Conservation (phyloP, 2,797 vertebrate species). For the Acanthis flammea region DNA sequence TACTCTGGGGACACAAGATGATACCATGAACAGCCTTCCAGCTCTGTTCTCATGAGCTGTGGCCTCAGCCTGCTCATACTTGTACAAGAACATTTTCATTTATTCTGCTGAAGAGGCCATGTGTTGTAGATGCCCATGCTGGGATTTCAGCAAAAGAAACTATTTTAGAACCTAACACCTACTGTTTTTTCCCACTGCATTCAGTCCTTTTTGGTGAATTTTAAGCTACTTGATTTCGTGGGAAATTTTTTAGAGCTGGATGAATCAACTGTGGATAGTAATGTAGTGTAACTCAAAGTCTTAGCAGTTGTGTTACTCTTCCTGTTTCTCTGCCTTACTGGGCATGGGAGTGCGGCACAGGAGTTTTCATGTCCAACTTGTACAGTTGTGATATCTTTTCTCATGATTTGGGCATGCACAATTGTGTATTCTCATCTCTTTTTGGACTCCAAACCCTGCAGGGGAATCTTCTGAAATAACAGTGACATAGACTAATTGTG, state of each 20-base stretch:
- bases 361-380: background rate
- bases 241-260: background rate
- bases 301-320: background rate
- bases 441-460: background rate
- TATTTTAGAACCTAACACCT: background rate
- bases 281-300: background rate
- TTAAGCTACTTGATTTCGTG: background rate
- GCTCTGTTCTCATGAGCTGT: background rate
- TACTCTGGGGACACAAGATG: background rate
- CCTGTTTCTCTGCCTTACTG: background rate
- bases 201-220: background rate
- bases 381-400: background rate
- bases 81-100: background rate
- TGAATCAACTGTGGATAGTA: background rate
- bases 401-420: background rate
- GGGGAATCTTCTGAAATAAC: background rate
- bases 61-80: background rate
- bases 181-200: background rate
- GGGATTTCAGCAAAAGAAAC: background rate
- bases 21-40: background rate
- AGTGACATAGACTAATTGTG: background rate
- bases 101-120: background rate
- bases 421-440: background rate
- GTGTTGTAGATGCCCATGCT: background rate
- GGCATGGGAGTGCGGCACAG: accelerated